These are phyloP conservation scores for Oreochromis tanganicae DNA, from an alignment of 2,113 vertebrate species.

Conservation along the genomic window DNA sequence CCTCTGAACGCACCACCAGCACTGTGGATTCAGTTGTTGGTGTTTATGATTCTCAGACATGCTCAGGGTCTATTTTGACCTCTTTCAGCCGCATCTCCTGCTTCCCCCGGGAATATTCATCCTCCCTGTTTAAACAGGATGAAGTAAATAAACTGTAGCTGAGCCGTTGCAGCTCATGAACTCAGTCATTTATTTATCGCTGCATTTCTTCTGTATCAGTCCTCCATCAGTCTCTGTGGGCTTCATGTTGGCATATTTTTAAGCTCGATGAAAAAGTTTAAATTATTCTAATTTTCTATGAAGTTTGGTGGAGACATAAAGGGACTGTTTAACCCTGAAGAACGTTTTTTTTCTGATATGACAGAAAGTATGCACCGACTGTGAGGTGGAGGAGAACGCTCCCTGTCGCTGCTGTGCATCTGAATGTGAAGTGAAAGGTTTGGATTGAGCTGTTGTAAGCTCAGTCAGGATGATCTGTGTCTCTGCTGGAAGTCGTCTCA, in stretches of 20 bases:
- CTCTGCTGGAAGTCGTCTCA: not conserved
- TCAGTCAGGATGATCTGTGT: not conserved
- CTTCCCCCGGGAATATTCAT: not conserved
- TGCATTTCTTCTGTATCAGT: not conserved
- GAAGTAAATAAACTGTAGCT: not conserved
- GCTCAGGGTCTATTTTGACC: not conserved
- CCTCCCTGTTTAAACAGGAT: not conserved
- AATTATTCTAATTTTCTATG: rapidly evolving
- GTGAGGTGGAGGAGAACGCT: not conserved
- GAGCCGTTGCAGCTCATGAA: not conserved
- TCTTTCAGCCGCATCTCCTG: not conserved
- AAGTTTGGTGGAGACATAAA: not conserved
- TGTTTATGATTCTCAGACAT: not conserved
- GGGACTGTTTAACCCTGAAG: not conserved
- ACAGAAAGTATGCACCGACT: not conserved
- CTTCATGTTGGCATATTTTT: not conserved
- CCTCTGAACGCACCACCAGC: not conserved
- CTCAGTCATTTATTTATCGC: not conserved
- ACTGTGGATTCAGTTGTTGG: not conserved
- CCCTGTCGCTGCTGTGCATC: not conserved
- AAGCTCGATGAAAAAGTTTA: not conserved
- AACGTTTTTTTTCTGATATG: not conserved
- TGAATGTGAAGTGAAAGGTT: not conserved
- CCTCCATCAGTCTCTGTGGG: rapidly evolving
- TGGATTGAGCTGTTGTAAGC: not conserved